Percentiles rank a stretch among this genome's conserved stretches.
Evolutionary conservation across 2,113 vertebrate genomes (phyloP).

Genomic region (Vireo altiloquus): DNA sequence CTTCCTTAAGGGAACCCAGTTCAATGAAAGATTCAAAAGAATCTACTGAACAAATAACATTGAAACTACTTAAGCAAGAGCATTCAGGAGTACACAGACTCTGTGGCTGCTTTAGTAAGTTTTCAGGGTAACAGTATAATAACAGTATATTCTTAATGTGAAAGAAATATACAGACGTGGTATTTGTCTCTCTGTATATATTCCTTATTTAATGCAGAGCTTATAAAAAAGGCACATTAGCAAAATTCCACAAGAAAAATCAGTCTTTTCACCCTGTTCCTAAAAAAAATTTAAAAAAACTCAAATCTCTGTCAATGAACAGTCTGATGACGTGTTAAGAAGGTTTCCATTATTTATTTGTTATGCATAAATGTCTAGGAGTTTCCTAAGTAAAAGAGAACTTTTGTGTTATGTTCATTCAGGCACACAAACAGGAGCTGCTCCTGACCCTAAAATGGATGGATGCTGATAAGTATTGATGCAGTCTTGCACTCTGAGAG

Average conservation of each 20-base stretch:
- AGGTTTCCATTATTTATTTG: background rate
- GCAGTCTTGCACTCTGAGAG: background rate
- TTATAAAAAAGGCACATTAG: background rate
- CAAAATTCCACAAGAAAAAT: background rate
- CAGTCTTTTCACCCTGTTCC: background rate
- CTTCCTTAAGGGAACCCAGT: background rate
- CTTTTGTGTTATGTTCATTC: background rate
- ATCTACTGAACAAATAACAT: background rate
- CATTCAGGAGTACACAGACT: background rate
- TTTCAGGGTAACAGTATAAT: background rate
- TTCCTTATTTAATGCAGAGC: background rate
- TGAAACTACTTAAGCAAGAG: background rate
- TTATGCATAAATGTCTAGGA: background rate
- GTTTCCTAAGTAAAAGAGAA: background rate
- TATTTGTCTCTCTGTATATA: background rate
- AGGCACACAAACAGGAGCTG: background rate
- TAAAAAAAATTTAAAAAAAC: background rate
- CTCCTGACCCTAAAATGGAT: background rate
- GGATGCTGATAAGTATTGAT: rapidly evolving
- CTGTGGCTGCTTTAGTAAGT: background rate
- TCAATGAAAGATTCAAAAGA: background rate
- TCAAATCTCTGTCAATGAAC: background rate
- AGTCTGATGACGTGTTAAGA: background rate
- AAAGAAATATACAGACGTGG: background rate
- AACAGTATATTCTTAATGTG: background rate